Evolutionary conservation across 2,113 vertebrate genomes (phyloP).

Genomic region (Salvelinus fontinalis): DNA sequence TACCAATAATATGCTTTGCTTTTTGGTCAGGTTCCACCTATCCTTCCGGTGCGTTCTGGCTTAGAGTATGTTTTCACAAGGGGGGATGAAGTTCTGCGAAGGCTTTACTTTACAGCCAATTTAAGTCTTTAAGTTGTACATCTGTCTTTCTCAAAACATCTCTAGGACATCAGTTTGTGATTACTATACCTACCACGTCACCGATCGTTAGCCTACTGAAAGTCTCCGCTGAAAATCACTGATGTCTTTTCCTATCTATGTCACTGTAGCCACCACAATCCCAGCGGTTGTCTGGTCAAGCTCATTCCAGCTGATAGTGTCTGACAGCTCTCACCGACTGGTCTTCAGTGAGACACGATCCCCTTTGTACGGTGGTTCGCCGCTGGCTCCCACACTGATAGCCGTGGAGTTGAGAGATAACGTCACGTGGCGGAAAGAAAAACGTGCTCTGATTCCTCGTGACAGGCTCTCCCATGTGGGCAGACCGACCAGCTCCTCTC

Average conservation of each 20-base stretch:
- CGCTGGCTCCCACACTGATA: constrained; percentile 6
- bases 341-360: constrained; percentile 37
- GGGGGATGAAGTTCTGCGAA: neutral
- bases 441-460: too few species aligned
- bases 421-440: constrained; percentile 16
- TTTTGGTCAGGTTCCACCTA: too few species aligned
- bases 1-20: neutral
- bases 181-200: neutral
- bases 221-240: neutral
- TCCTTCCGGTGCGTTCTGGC: neutral
- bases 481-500: constrained; percentile 18
- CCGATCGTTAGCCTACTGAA: neutral
- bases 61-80: neutral
- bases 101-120: neutral
- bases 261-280: neutral
- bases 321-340: constrained; percentile 25
- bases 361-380: constrained; percentile 29
- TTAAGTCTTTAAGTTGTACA: neutral
- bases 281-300: constrained; percentile 13
- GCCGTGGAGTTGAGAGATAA: neutral
- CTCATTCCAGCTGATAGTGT: constrained; percentile 37
- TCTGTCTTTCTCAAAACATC: neutral
- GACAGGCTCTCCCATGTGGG: constrained; percentile 18
- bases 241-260: neutral
- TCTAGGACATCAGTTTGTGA: neutral